phyloP scores from a whole-genome alignment of 2,888 invertebrate genomes.

The Zonitis immaculata region DNA sequence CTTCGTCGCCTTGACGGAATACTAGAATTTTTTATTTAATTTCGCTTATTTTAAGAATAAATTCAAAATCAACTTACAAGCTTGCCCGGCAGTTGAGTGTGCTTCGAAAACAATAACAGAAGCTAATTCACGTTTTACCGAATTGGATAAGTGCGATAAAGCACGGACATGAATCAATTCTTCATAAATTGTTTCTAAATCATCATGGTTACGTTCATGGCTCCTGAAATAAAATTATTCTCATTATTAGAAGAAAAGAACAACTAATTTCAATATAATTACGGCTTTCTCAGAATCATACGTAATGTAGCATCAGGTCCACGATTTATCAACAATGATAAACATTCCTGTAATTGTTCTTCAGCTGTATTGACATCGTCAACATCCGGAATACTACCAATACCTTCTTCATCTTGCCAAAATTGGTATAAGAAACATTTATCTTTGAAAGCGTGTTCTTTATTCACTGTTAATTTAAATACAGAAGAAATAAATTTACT shows the following conservation, averaged over 20 bases:
- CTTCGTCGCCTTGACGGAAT: conserved; percentile 81
- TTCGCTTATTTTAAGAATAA: no score
- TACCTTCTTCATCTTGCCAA: conserved; percentile 66
- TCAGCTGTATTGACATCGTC: conserved; percentile 63
- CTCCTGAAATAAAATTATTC: conserved; percentile 53
- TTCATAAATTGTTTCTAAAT: conserved; percentile 77
- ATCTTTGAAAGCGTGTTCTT: conserved; percentile 77
- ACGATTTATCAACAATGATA: conserved; percentile 62
- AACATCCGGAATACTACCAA: conserved; percentile 51
- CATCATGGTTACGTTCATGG: conserved; percentile 70
- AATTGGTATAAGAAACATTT: conserved; percentile 79
- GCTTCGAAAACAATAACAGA: conserved; percentile 76
- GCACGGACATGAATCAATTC: conserved; percentile 78
- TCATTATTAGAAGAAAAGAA: neutral
- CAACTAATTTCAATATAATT: conserved; percentile 46
- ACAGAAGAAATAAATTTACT: neutral
- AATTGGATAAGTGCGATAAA: conserved; percentile 72
- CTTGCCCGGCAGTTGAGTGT: conserved; percentile 69
- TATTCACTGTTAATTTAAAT: conserved; percentile 54
- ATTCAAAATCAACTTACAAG: conserved; percentile 62
- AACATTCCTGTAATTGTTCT: conserved; percentile 62
- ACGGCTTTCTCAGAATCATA: conserved; percentile 77
- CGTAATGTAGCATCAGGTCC: conserved; percentile 75
- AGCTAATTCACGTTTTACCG: conserved; percentile 75
- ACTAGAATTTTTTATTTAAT: no score